phyloP scores from a whole-genome alignment of 2,888 invertebrate genomes.

The Euplexia lucipara region DNA sequence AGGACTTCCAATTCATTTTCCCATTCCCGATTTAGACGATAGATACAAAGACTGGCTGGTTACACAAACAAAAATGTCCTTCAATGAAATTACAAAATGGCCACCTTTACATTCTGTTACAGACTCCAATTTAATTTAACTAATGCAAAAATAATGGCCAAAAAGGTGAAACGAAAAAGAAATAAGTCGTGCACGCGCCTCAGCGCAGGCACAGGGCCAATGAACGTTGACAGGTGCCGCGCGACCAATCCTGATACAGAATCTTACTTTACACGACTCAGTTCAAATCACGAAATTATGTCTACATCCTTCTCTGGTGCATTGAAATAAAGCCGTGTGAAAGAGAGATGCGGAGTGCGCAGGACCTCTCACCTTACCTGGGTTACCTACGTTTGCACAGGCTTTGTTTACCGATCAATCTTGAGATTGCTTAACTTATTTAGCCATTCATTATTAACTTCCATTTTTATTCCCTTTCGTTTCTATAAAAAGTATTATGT shows the following conservation, averaged over 20 bases:
- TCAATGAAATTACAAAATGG: constrained; percentile 7
- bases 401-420: constrained; percentile 77
- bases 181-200: constrained; percentile 80
- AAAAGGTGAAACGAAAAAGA: constrained; percentile 72
- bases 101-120: background rate
- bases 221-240: constrained; percentile 87
- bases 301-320: constrained; percentile 75
- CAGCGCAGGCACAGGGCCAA: constrained; percentile 81
- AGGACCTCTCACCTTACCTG: constrained; percentile 61
- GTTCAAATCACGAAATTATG: constrained; percentile 77
- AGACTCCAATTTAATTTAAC: constrained; percentile 36
- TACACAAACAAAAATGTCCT: background rate
- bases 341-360: constrained; percentile 58
- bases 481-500: constrained; percentile 11
- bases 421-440: constrained; percentile 62
- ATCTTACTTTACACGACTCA: constrained; percentile 76
- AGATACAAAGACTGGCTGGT: background rate
- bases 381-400: constrained; percentile 54
- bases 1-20: constrained; percentile 10
- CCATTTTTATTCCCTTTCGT: constrained; percentile 8
- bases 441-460: constrained; percentile 42
- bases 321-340: constrained; percentile 49
- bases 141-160: constrained; percentile 67
- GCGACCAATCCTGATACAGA: constrained; percentile 79
- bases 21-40: constrained; percentile 5